Evolutionary conservation across 2,797 vertebrate species (phyloP).

Genomic region (Miichthys miiuy): DNA sequence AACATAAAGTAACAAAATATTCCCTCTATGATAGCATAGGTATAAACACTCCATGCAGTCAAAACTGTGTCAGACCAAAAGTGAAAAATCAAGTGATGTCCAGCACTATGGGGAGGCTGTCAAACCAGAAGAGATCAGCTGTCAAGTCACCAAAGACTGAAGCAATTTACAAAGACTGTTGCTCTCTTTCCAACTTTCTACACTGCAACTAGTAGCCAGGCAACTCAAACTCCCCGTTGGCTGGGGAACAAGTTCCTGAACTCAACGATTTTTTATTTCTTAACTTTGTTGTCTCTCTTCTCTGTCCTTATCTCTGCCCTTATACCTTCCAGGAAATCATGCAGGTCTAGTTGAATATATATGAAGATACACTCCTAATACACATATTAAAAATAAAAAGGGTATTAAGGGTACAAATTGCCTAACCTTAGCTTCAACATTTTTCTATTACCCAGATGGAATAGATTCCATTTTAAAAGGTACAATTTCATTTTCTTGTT

Average conservation of each 20-base stretch:
- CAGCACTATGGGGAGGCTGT: constrained; percentile 44
- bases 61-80: constrained; percentile 43
- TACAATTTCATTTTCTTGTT: constrained; percentile 26
- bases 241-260: constrained; percentile 53
- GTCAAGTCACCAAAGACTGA: constrained; percentile 65
- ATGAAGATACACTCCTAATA: not conserved
- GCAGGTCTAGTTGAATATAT: not conserved
- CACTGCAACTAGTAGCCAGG: constrained; percentile 47
- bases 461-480: constrained; percentile 2
- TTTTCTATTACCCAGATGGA: not conserved
- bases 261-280: constrained; percentile 38
- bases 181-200: constrained; percentile 34
- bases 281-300: constrained; percentile 28
- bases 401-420: not conserved
- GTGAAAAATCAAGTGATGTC: constrained; percentile 51
- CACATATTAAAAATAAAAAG: not conserved
- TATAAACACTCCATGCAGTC: constrained; percentile 30
- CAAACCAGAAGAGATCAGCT: constrained; percentile 52
- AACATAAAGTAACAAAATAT: not conserved
- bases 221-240: constrained; percentile 50
- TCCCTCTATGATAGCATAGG: not conserved
- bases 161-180: constrained; percentile 53
- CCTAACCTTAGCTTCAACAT: not conserved
- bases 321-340: constrained; percentile 4
- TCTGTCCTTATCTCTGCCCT: not conserved